Conservation (phyloP, 2,113 vertebrate genomes). For the Forbesichthys papilliferus region DNA sequence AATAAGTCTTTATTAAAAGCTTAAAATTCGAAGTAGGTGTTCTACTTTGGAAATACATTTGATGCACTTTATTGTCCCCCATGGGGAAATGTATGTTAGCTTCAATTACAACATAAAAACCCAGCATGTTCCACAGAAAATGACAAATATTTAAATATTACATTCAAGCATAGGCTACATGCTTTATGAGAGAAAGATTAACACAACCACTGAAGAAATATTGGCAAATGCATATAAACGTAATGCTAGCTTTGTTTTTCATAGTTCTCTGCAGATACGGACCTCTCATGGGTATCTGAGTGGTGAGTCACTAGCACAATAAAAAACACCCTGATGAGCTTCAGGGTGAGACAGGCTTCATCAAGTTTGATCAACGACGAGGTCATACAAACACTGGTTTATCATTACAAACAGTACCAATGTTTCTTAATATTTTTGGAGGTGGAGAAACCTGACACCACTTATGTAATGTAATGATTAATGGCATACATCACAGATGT, state of each 20-base stretch:
- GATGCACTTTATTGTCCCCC: no score
- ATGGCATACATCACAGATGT: conserved; percentile 15
- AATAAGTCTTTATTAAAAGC: background rate
- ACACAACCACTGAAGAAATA: no score
- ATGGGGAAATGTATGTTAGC: no score
- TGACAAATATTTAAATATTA: no score
- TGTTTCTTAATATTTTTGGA: conserved; percentile 26
- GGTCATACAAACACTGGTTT: conserved; percentile 39
- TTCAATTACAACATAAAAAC: no score
- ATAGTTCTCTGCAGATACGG: conserved; percentile 4
- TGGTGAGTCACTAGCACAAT: conserved; percentile 37
- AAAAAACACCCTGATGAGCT: conserved; percentile 30
- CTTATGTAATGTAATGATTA: conserved; percentile 28
- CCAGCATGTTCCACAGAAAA: no score
- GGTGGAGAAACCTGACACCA: conserved; percentile 31
- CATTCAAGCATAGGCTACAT: no score
- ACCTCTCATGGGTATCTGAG: conserved; percentile 25
- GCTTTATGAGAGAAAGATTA: no score
- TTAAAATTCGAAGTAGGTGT: conserved; percentile 19
- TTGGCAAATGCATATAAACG: conserved; percentile 30
- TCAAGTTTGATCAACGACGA: conserved; percentile 57
- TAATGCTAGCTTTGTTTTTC: conserved; percentile 25
- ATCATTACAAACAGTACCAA: conserved; percentile 33
- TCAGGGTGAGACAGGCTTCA: conserved; percentile 55
- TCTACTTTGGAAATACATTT: conserved; percentile 14